phyloP scores from a whole-genome alignment of 2,797 vertebrate genomes.

The Esox masquinongy region DNA sequence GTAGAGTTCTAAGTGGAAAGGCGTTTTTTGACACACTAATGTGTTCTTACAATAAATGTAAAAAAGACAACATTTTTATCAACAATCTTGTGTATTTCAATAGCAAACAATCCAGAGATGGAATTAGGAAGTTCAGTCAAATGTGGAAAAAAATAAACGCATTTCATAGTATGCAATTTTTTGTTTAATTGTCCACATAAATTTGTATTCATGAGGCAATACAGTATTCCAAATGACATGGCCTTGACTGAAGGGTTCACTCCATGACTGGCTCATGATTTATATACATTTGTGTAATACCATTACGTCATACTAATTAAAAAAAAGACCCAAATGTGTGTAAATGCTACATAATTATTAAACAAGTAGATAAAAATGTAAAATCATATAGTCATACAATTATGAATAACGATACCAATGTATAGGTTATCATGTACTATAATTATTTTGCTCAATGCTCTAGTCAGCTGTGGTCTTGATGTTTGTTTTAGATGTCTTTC shows the following conservation, averaged over 20 bases:
- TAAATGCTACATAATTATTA: background rate
- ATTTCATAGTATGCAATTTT: background rate
- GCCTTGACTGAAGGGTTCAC: background rate
- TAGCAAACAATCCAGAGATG: conserved; percentile 40
- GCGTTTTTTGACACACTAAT: conserved; percentile 73
- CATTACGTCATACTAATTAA: background rate
- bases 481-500: conserved; percentile 1
- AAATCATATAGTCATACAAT: background rate
- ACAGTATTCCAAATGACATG: background rate
- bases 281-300: background rate
- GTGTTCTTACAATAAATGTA: conserved; percentile 72
- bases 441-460: conserved; percentile 14
- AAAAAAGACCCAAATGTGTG: conserved; percentile 1
- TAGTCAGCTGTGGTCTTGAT: conserved; percentile 11
- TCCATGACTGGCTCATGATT: background rate
- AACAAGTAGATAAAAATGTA: background rate
- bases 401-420: background rate
- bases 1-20: conserved; percentile 62
- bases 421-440: background rate
- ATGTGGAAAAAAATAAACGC: background rate
- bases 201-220: background rate
- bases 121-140: background rate
- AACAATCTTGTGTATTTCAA: conserved; percentile 47
- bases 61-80: conserved; percentile 49
- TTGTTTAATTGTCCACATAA: background rate